Conservation (phyloP, 23 tunicate genomes). For the Oikopleura dioica region DNA sequence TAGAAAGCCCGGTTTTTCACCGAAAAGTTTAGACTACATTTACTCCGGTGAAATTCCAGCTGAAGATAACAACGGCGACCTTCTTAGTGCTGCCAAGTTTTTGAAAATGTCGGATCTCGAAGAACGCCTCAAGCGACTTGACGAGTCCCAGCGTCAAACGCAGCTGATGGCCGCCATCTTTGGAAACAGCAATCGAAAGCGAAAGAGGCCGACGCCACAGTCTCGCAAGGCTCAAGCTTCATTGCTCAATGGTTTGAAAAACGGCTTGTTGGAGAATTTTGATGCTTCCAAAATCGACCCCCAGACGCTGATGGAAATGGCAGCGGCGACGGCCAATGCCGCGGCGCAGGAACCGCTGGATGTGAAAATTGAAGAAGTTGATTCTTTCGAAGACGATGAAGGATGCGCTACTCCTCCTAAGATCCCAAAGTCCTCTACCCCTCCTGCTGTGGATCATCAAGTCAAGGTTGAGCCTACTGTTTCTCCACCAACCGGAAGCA, state of each 20-base stretch:
- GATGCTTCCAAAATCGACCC: neutral
- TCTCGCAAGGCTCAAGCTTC: neutral
- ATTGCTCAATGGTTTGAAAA: neutral
- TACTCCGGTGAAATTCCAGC: slow-evolving; percentile 3
- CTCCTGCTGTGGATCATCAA: neutral
- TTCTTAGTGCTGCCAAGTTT: neutral
- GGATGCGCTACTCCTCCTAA: neutral
- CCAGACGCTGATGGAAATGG: too few species aligned
- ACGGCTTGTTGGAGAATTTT: neutral
- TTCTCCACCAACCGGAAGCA: neutral
- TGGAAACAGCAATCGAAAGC: neutral
- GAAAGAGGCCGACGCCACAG: neutral
- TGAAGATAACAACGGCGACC: neutral
- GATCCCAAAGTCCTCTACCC: neutral
- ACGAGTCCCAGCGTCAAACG: neutral
- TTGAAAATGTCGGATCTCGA: neutral
- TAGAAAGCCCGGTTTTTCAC: too few species aligned
- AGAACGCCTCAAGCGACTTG: neutral
- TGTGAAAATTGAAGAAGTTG: neutral
- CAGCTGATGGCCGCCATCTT: neutral
- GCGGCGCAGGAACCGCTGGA: too few species aligned
- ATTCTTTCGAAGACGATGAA: too few species aligned
- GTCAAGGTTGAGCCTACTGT: neutral
- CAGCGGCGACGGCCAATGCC: too few species aligned
- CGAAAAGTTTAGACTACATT: slow-evolving; percentile 3